Conservation (phyloP, 2,888 invertebrate species). For the Exocentrus adspersus region DNA sequence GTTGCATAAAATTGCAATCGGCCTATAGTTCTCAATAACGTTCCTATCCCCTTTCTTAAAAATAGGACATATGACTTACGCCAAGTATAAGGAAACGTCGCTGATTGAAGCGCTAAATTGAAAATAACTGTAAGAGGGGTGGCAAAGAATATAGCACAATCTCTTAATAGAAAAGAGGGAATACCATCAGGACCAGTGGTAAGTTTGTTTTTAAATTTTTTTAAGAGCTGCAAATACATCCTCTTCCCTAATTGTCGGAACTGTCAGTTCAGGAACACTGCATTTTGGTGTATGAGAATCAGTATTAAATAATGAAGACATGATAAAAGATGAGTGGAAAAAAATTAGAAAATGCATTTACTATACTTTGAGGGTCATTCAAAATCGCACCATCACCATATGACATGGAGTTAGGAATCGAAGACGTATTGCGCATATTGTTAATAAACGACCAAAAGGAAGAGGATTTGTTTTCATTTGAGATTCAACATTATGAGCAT, state of each 20-base stretch:
- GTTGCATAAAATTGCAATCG: not conserved
- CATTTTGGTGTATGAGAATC: no score
- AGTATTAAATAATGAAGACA: not conserved
- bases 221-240: not conserved
- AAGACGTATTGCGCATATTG: not conserved
- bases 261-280: not conserved
- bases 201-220: not conserved
- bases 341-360: not conserved
- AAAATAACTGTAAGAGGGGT: not conserved
- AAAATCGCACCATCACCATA: no score
- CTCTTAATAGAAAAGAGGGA: not conserved
- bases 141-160: not conserved
- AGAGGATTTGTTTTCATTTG: not conserved
- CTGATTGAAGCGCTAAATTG: not conserved
- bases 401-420: not conserved
- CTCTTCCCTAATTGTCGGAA: not conserved
- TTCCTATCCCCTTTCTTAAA: not conserved
- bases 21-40: not conserved
- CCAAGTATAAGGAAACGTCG: not conserved
- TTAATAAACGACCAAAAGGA: not conserved
- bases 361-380: not conserved
- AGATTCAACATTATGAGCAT: not conserved
- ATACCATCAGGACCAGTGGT: constrained; percentile 1
- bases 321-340: not conserved
- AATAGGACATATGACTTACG: not conserved